Conservation (phyloP, 2,113 vertebrate genomes). For the Cyanoderma ruficeps region DNA sequence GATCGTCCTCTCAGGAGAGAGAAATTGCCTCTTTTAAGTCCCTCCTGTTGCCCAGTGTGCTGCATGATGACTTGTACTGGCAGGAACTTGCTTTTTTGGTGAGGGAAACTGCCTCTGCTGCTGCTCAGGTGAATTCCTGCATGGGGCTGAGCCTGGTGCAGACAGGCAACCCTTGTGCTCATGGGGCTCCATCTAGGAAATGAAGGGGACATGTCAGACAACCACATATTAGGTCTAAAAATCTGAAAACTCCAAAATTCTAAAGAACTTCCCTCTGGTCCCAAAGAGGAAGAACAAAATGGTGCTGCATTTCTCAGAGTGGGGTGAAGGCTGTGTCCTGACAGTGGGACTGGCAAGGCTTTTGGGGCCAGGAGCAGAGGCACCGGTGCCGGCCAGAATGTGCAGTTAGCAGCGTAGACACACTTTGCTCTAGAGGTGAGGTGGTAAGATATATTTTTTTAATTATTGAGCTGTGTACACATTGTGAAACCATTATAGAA, state of each 20-base stretch:
- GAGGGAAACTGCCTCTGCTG: neutral
- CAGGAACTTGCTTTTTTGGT: neutral
- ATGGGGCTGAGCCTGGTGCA: neutral
- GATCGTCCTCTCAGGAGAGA: accelerated
- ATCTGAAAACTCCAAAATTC: neutral
- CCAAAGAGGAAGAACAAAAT: neutral
- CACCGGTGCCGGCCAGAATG: accelerated
- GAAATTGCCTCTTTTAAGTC: neutral
- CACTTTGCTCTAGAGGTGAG: constrained; percentile 34
- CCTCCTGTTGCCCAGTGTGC: neutral
- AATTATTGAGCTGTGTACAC: constrained; percentile 73
- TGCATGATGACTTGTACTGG: neutral
- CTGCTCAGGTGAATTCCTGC: neutral
- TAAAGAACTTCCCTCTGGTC: neutral
- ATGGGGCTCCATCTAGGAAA: neutral
- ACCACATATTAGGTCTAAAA: accelerated
- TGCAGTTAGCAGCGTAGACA: constrained; percentile 23
- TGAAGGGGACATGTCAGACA: accelerated
- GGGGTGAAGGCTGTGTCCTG: neutral
- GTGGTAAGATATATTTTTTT: constrained; percentile 60
- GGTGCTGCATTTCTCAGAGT: neutral
- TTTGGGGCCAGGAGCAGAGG: neutral
- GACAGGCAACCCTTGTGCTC: neutral
- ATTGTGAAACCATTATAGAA: constrained; percentile 71
- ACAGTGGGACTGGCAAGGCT: accelerated